These are phyloP conservation scores for Hipposideros armiger DNA, from an alignment of 2,113 vertebrate species.

Conservation along the genomic window DNA sequence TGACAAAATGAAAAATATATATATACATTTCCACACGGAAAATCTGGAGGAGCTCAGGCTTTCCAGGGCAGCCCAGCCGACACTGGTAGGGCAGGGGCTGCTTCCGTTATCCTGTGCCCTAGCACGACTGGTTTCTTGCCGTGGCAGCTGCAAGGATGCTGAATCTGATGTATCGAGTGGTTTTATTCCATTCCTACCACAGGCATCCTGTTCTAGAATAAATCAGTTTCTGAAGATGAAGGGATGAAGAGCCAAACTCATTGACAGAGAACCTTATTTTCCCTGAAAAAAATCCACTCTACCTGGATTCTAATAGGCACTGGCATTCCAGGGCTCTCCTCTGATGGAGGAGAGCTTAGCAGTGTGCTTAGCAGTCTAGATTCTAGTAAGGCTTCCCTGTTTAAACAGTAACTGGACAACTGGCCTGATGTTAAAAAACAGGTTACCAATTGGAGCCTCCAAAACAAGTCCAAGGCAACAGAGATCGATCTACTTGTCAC, in stretches of 20 bases:
- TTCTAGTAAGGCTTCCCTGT: background rate
- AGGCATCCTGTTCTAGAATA: background rate
- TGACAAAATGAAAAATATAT: accelerated
- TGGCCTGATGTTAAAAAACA: background rate
- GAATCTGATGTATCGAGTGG: accelerated
- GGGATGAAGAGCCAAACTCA: background rate
- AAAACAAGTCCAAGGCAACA: background rate
- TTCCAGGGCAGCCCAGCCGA: no score
- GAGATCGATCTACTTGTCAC: background rate
- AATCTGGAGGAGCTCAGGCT: background rate
- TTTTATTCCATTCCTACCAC: background rate
- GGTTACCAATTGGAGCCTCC: background rate
- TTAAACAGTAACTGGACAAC: background rate
- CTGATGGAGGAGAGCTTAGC: no score
- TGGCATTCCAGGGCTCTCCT: background rate
- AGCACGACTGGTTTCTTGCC: background rate
- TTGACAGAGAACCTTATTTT: background rate
- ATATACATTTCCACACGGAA: background rate
- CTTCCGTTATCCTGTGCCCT: background rate
- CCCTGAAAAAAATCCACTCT: background rate
- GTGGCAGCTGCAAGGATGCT: accelerated
- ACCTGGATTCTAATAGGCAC: background rate
- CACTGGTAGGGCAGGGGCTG: background rate
- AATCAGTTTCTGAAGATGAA: background rate
- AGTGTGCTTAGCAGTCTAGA: background rate